Evolutionary conservation across 2,113 vertebrate genomes (phyloP).

Genomic region (Oenanthe oenanthe): DNA sequence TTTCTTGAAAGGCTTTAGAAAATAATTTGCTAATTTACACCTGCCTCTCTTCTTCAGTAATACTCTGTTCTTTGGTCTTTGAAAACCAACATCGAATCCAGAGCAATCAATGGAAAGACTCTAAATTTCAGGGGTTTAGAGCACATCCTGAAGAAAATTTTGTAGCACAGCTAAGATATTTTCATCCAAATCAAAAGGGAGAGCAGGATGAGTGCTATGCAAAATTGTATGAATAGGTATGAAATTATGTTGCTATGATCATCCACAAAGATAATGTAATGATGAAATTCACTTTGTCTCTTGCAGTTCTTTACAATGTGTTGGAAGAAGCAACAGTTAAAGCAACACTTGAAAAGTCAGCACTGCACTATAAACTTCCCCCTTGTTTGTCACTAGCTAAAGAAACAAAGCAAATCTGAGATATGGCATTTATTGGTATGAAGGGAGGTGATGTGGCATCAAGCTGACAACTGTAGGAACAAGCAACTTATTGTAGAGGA

Average conservation of each 20-base stretch:
- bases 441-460: not conserved
- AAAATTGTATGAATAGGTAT: not conserved
- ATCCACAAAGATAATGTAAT: not conserved
- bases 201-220: not conserved
- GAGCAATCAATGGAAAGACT: not conserved
- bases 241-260: not conserved
- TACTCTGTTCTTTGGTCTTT: not conserved
- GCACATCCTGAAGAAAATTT: not conserved
- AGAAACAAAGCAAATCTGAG: not conserved
- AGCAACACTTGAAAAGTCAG: not conserved
- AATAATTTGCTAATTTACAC: constrained; percentile 1
- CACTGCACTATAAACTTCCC: not conserved
- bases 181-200: not conserved
- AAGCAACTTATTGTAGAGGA: not conserved
- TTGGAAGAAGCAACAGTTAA: not conserved
- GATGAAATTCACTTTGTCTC: not conserved
- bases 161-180: not conserved
- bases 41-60: not conserved
- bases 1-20: not conserved
- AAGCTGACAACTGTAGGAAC: not conserved
- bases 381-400: not conserved
- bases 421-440: not conserved
- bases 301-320: not conserved
- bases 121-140: not conserved
- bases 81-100: not conserved